Base-by-base conservation (phyloP, 1,140 invertebrate genomes). In the Drosophila sproati region DNA sequence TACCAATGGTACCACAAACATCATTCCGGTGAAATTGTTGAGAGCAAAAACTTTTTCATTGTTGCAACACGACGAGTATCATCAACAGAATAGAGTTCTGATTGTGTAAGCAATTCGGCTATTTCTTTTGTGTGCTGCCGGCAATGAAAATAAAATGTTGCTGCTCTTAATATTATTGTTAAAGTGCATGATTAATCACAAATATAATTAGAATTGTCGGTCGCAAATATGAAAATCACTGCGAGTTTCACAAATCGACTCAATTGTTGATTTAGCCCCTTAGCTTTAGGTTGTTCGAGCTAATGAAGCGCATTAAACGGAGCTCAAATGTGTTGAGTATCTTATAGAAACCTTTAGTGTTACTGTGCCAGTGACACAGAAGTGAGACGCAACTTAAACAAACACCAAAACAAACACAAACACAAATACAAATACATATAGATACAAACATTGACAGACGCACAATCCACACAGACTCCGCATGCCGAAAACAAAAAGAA, bases 241-340 rank as follows among this genome's bases (percentile, higher is more conserved):
- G 82, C 57, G 55, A 67, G 63, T 35, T 32, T 10, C 28, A 20
- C 70, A 59, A 41, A 28, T 31, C 20, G n/a, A 29, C 47, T 37
- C 28, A 48, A 69, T 6, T 74, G 57, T 69, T 48, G 47, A 52
- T 34, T 60, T 50, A 6, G 35, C 45, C 47, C 43, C 34, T 37
- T 39, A 12, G 47, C 39, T 31, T 43, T 8, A 64, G 8, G n/a
- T 64, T 52, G 48, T 61, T 86, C 72, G 68, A 71, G 77, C 85
- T 85, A 88, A 88, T 88, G 85, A 88, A 89, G 85, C 80, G 68
- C 68, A 78, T 85, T 81, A 73, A 85, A 67, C 37, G 70, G 39
- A 73, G 76, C 69, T 39, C 31, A 57, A 54, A 54, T 75, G 39
- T 72, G 66, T 52, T 77, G 63, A 74, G 73, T 77, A 80, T 82